phyloP scores from a whole-genome alignment of 35 echinoderm and acorn worm genomes.

The Hemicentrotus pulcherrimus region DNA sequence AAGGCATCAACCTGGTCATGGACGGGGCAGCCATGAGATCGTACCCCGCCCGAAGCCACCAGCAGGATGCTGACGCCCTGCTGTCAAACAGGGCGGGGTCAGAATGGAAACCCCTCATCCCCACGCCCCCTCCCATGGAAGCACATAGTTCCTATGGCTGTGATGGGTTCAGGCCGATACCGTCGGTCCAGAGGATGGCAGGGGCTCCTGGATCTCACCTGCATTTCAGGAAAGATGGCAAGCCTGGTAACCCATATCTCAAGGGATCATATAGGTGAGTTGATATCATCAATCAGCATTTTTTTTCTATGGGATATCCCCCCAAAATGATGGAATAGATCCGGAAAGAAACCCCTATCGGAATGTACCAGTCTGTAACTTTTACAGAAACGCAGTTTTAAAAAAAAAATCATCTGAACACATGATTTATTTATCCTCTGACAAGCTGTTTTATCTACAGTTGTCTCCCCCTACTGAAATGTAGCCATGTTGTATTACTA shows the following conservation, averaged over 20 bases:
- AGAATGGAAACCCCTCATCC: conserved; percentile 38
- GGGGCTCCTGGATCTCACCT: neutral
- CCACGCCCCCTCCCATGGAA: conserved; percentile 12
- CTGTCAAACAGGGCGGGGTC: neutral
- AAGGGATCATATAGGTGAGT: conserved; percentile 44
- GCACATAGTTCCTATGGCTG: neutral
- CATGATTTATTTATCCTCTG: no score
- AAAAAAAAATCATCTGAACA: no score
- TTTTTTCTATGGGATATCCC: no score
- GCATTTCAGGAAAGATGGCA: conserved; percentile 40
- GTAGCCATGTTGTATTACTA: no score
- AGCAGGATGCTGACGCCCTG: neutral
- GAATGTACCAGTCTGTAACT: no score
- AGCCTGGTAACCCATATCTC: conserved; percentile 32
- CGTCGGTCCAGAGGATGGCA: conserved; percentile 63
- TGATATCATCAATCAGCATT: neutral
- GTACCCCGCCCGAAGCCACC: neutral
- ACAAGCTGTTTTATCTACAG: no score
- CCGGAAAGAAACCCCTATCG: no score
- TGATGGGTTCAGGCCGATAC: conserved; percentile 54
- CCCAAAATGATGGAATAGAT: no score
- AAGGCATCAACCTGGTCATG: conserved; percentile 39
- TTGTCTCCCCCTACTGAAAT: no score
- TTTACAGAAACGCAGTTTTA: no score
- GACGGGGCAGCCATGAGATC: conserved; percentile 19